Evolutionary conservation across 2,113 vertebrate species (phyloP).

Genomic region (Channa maculata): DNA sequence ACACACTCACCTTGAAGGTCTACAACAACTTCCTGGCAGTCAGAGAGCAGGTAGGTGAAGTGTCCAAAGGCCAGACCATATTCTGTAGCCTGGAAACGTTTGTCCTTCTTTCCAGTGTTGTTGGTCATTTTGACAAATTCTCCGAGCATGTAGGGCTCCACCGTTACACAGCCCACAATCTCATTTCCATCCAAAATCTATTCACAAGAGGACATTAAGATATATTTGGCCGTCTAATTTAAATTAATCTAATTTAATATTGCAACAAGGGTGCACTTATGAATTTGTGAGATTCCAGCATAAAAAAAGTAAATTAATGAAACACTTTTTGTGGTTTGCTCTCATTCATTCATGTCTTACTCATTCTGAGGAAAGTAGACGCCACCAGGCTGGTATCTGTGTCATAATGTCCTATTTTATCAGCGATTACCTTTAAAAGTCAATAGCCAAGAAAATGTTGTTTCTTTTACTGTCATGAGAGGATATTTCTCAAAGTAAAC

Average conservation of each 20-base stretch:
- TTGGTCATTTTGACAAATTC: slow-evolving; percentile 96
- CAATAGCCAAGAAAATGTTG: background rate
- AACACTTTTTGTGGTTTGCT: too few relatives aligned
- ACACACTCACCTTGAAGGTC: slow-evolving; percentile 91
- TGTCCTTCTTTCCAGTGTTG: slow-evolving; percentile 85
- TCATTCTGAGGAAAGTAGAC: background rate
- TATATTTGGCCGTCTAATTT: too few relatives aligned
- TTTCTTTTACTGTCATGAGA: background rate
- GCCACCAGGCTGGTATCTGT: background rate
- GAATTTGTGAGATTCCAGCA: background rate
- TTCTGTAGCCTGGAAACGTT: slow-evolving; percentile 86
- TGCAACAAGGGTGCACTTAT: background rate
- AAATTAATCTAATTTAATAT: background rate
- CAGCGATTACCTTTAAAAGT: too few relatives aligned
- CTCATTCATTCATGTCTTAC: too few relatives aligned
- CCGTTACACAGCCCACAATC: slow-evolving; percentile 89
- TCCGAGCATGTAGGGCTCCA: slow-evolving; percentile 93
- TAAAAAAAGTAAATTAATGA: background rate
- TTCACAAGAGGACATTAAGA: slow-evolving; percentile 5
- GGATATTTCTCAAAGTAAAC: background rate
- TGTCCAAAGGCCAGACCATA: slow-evolving; percentile 93
- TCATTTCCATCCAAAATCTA: slow-evolving; percentile 87
- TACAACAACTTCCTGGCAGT: slow-evolving; percentile 87
- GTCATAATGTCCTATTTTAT: background rate
- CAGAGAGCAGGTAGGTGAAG: slow-evolving; percentile 91